These are phyloP conservation scores for Odontomyia ornata DNA, from an alignment of 2,888 invertebrate genomes.

Conservation along the genomic window DNA sequence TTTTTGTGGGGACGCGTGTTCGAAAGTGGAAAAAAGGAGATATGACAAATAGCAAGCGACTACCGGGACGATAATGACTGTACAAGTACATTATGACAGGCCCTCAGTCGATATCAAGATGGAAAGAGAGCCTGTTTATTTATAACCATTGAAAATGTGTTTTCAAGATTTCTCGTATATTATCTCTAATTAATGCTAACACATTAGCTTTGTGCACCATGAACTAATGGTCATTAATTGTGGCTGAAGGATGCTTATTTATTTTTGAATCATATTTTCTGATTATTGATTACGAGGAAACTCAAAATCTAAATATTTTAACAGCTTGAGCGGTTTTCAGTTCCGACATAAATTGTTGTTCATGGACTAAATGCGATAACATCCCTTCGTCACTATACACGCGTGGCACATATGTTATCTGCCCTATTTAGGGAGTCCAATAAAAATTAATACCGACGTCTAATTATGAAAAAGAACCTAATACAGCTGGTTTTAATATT, in stretches of 20 bases:
- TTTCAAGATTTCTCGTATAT: conserved; percentile 3
- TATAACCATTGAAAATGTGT: conserved; percentile 11
- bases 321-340: too few relatives aligned
- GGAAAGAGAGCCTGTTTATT: conserved; percentile 14
- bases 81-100: conserved; percentile 18
- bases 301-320: too few relatives aligned
- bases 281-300: too few relatives aligned
- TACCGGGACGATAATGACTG: conserved; percentile 20
- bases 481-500: too few relatives aligned
- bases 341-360: too few relatives aligned
- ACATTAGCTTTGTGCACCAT: neutral
- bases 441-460: too few relatives aligned
- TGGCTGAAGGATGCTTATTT: neutral
- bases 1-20: neutral
- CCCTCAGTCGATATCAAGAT: neutral
- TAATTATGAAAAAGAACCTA: too few relatives aligned
- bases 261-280: neutral
- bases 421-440: too few relatives aligned
- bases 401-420: too few relatives aligned
- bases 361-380: too few relatives aligned
- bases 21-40: neutral
- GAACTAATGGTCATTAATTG: conserved; percentile 13
- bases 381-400: too few relatives aligned
- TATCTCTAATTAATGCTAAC: conserved; percentile 12
- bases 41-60: conserved; percentile 19